Conservation (phyloP, 2,113 vertebrate species). For the Axis porcinus region DNA sequence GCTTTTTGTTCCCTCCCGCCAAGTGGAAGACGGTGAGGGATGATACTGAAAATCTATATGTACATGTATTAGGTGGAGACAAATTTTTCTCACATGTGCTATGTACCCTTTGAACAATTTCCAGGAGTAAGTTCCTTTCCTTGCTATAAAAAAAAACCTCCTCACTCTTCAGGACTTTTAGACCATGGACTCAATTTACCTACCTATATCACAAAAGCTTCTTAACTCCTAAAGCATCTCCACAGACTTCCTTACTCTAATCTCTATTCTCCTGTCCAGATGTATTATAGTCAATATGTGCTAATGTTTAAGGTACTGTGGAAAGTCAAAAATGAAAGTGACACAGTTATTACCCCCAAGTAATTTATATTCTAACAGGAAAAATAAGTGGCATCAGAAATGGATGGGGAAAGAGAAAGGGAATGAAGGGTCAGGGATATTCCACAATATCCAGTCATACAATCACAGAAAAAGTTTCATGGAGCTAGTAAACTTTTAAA, state of each 20-base stretch:
- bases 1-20: neutral
- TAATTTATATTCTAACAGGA: neutral
- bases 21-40: neutral
- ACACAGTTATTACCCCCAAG: neutral
- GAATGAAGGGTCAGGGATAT: neutral
- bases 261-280: neutral
- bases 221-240: neutral
- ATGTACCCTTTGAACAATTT: neutral
- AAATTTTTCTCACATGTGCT: neutral
- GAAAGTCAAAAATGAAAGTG: slow-evolving; percentile 16
- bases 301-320: neutral
- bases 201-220: neutral
- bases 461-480: neutral
- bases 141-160: neutral
- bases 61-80: neutral
- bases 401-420: neutral
- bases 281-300: neutral
- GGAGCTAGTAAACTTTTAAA: neutral
- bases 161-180: neutral
- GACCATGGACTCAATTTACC: neutral
- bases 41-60: neutral
- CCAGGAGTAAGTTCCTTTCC: neutral
- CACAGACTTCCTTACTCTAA: neutral
- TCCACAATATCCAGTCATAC: neutral
- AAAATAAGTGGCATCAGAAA: neutral